phyloP scores from a whole-genome alignment of 2,113 vertebrate species.

The Stomatorhinus ivindoensis region DNA sequence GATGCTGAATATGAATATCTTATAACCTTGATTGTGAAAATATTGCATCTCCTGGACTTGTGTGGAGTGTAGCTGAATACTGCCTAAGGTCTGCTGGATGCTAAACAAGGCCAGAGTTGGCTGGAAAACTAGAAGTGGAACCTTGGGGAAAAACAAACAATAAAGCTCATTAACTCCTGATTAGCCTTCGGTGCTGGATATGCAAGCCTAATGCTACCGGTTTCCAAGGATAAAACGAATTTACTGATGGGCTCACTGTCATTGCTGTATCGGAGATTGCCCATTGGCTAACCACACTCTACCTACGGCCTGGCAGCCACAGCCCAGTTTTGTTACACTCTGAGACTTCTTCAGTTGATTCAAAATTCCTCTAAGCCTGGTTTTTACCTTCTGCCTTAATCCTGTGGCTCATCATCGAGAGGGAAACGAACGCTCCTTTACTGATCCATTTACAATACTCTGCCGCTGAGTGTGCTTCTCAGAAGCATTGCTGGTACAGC shows the following conservation, averaged over 20 bases:
- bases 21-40: constrained; percentile 12
- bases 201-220: background rate
- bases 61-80: background rate
- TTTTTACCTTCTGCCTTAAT: background rate
- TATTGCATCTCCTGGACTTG: background rate
- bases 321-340: background rate
- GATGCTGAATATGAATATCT: background rate
- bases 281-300: background rate
- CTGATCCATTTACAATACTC: background rate
- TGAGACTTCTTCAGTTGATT: background rate
- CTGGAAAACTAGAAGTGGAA: background rate
- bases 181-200: background rate
- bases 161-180: background rate
- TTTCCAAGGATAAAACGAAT: background rate
- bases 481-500: background rate
- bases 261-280: background rate
- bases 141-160: background rate
- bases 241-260: background rate
- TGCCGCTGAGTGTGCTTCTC: background rate
- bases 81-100: background rate
- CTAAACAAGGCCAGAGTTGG: background rate
- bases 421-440: background rate
- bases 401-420: background rate
- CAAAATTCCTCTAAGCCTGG: background rate
- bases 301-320: background rate